Conservation (phyloP, 2,888 invertebrate species). For the Allolobophora icterica region DNA sequence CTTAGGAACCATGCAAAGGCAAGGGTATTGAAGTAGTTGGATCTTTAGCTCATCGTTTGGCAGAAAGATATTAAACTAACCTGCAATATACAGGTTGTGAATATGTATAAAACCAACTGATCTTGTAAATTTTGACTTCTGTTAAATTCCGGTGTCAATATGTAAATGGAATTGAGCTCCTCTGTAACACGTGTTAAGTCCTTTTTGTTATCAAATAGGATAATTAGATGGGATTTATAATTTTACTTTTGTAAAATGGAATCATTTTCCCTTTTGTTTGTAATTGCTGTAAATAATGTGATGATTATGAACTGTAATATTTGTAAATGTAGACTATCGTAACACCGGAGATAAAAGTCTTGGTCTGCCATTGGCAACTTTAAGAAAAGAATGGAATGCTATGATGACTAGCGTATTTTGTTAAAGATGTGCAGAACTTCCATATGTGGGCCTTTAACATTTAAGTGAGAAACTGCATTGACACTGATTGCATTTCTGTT, state of each 20-base stretch:
- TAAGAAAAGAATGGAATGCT: too few species aligned
- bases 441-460: too few species aligned
- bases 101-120: not conserved
- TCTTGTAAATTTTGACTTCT: not conserved
- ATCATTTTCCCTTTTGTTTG: not conserved
- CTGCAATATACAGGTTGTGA: not conserved
- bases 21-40: not conserved
- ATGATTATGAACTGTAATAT: not conserved
- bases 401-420: too few species aligned
- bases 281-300: not conserved
- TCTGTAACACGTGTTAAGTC: not conserved
- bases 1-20: not conserved
- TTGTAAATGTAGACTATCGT: constrained; percentile 1
- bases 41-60: too few species aligned
- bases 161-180: not conserved
- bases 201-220: too few species aligned
- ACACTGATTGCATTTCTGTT: too few species aligned
- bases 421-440: too few species aligned
- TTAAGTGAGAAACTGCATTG: too few species aligned
- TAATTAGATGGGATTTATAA: not conserved
- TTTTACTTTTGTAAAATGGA: not conserved
- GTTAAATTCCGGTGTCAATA: too few species aligned
- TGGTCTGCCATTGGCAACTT: not conserved
- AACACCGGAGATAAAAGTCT: not conserved
- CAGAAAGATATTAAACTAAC: not conserved